A percentile compares a stretch with the other conserved stretches of the same genome.
Conservation (phyloP, 2,113 vertebrate species). For the Spea multiplicata region DNA sequence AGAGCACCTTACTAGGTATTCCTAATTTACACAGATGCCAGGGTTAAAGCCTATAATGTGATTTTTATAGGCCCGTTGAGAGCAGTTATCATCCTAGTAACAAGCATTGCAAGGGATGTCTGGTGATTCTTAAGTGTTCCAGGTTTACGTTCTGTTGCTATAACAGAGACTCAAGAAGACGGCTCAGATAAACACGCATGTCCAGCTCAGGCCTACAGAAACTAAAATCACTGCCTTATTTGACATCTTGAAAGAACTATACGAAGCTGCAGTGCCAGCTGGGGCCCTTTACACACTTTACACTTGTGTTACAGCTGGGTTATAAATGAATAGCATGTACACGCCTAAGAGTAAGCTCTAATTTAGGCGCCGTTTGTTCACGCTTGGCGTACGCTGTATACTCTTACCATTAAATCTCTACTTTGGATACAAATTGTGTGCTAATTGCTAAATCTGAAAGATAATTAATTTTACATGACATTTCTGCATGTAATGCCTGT, state of each 20-base stretch:
- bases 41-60: not conserved
- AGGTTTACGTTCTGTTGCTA: conserved; percentile 24
- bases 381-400: no score
- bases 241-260: not conserved
- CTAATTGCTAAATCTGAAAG: no score
- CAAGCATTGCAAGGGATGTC: conserved; percentile 10
- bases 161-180: conserved; percentile 6
- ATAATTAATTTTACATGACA: no score
- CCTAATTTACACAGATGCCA: not conserved
- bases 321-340: no score
- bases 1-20: not conserved
- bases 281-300: no score
- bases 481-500: no score
- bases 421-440: no score
- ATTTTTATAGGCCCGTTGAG: conserved; percentile 4
- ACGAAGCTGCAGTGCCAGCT: no score
- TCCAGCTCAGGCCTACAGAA: not conserved
- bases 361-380: no score
- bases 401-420: no score
- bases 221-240: not conserved
- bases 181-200: not conserved
- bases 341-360: no score
- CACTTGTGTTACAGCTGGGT: no score
- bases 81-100: conserved; percentile 1
- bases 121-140: not conserved